These are phyloP conservation scores for Amphipyra berbera DNA, from an alignment of 2,888 invertebrate genomes.

Conservation along the genomic window DNA sequence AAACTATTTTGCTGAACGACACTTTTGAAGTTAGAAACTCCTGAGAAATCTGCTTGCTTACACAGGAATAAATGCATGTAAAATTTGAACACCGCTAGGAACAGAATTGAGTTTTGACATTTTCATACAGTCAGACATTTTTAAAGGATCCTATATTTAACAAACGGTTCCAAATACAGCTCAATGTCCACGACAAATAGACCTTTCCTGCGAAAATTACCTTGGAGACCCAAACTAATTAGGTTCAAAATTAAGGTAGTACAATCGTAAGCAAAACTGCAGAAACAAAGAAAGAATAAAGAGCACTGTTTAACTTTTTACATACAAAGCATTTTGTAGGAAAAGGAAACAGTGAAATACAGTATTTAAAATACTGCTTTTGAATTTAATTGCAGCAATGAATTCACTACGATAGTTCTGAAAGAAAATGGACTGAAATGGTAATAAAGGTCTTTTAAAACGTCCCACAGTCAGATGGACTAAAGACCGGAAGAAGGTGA, in stretches of 20 bases:
- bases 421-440: background rate
- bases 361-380: conserved; percentile 25
- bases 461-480: too few relatives aligned
- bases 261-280: conserved; percentile 29
- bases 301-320: conserved; percentile 35
- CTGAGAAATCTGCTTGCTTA: conserved; percentile 16
- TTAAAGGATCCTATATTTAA: background rate
- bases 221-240: conserved; percentile 29
- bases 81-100: conserved; percentile 15
- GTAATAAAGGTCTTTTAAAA: too few relatives aligned
- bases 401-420: conserved; percentile 1
- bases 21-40: conserved; percentile 5
- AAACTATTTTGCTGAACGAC: conserved; percentile 26
- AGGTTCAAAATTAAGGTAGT: conserved; percentile 25
- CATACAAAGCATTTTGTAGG: conserved; percentile 14
- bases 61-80: conserved; percentile 41
- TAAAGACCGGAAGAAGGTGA: too few relatives aligned
- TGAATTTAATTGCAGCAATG: conserved; percentile 25
- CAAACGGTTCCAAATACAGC: background rate
- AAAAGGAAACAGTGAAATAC: conserved; percentile 20
- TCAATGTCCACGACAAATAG: background rate
- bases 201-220: background rate
- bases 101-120: conserved; percentile 14
- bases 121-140: background rate
- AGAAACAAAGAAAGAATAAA: conserved; percentile 38